phyloP scores from a whole-genome alignment of 2,797 vertebrate species.

The Acanthurus lineatus region DNA sequence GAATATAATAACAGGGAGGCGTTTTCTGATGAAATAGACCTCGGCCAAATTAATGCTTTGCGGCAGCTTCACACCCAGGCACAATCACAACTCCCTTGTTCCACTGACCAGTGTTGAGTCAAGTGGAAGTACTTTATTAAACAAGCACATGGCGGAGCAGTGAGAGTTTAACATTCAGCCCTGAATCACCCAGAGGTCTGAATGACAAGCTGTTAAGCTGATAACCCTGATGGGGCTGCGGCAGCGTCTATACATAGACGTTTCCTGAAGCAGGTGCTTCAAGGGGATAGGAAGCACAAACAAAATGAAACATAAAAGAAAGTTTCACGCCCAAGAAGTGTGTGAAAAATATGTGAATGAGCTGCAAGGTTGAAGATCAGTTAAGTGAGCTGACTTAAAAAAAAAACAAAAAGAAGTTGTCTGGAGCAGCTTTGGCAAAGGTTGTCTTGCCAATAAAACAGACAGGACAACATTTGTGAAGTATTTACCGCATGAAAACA shows the following conservation, averaged over 20 bases:
- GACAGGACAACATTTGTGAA: not conserved
- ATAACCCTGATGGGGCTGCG: conserved; percentile 50
- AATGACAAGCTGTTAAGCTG: conserved; percentile 71
- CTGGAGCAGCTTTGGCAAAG: not conserved
- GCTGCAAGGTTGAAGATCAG: not conserved
- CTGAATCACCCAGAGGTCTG: conserved; percentile 56
- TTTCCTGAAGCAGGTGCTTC: conserved; percentile 41
- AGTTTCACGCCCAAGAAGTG: not conserved
- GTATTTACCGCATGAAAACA: conserved; percentile 15
- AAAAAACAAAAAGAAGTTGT: not conserved
- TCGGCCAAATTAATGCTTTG: conserved; percentile 32
- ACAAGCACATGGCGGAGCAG: conserved; percentile 51
- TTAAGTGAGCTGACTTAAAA: not conserved
- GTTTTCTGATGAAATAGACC: conserved; percentile 40
- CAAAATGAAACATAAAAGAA: not conserved
- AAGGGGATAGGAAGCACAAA: not conserved
- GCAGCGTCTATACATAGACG: conserved; percentile 10
- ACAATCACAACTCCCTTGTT: conserved; percentile 55
- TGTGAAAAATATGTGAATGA: not conserved
- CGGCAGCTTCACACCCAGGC: conserved; percentile 37
- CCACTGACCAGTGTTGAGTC: conserved; percentile 51
- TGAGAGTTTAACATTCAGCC: conserved; percentile 60
- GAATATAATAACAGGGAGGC: conserved; percentile 35
- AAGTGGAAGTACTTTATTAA: conserved; percentile 71
- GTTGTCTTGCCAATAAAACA: not conserved